A percentile compares a stretch with the other conserved stretches of the same genome.
These are phyloP conservation scores for Germaria angustata DNA, from an alignment of 2,888 invertebrate genomes.

Conservation along the genomic window DNA sequence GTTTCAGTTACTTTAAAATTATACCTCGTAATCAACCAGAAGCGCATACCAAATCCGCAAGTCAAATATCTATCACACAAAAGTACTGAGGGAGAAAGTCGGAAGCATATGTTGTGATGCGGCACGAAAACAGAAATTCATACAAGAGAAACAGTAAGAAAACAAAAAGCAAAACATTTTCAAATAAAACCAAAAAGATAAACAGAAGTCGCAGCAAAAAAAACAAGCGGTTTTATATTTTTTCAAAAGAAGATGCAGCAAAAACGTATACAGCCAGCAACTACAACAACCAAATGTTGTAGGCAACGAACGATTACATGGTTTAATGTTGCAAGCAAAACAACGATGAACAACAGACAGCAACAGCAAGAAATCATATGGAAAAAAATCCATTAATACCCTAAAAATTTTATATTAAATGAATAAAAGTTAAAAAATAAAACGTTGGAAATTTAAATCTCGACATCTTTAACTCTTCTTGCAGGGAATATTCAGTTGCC, in stretches of 20 bases:
- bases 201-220: slow-evolving; percentile 27
- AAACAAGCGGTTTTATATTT: slow-evolving; percentile 43
- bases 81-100: slow-evolving; percentile 58
- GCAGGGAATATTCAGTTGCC: too few species aligned
- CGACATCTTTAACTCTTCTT: neutral
- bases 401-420: slow-evolving; percentile 20
- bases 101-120: slow-evolving; percentile 65
- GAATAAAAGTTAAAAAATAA: neutral
- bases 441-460: slow-evolving; percentile 24
- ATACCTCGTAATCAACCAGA: slow-evolving; percentile 4
- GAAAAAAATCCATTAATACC: slow-evolving; percentile 15
- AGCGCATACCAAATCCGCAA: neutral
- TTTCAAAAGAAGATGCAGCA: slow-evolving; percentile 13
- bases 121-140: slow-evolving; percentile 59
- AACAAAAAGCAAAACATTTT: slow-evolving; percentile 25
- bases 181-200: slow-evolving; percentile 39
- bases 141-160: slow-evolving; percentile 19
- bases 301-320: slow-evolving; percentile 50
- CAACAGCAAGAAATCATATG: neutral
- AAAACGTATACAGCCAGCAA: slow-evolving; percentile 11
- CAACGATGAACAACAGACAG: slow-evolving; percentile 5
- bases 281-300: neutral
- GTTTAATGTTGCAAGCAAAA: slow-evolving; percentile 54
- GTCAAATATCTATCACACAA: slow-evolving; percentile 8
- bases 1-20: neutral